Evolutionary conservation across 2,113 vertebrate species (phyloP).

Genomic region (Chelonoidis abingdonii): DNA sequence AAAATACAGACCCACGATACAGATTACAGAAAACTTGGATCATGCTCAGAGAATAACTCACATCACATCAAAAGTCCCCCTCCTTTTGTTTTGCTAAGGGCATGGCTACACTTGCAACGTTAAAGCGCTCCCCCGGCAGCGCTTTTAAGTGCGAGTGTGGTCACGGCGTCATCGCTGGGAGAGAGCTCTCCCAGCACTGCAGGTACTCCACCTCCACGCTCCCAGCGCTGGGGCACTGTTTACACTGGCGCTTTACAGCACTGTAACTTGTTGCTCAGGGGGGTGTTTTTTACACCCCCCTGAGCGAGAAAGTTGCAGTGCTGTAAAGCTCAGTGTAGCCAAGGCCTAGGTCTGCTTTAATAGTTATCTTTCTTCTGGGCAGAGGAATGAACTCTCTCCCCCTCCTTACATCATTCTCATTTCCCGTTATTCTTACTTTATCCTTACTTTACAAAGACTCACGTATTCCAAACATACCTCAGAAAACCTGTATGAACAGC

Average conservation of each 20-base stretch:
- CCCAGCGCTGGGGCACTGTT: too few relatives aligned
- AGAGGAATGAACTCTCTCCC: background rate
- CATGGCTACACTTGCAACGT: too few relatives aligned
- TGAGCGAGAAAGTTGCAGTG: too few relatives aligned
- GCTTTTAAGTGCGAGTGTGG: too few relatives aligned
- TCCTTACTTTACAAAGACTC: background rate
- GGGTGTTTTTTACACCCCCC: too few relatives aligned
- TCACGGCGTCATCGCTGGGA: too few relatives aligned
- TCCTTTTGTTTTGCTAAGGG: background rate
- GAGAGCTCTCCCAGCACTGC: too few relatives aligned
- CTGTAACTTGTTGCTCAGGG: too few relatives aligned
- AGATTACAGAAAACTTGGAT: background rate
- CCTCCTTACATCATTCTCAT: background rate
- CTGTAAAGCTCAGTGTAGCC: too few relatives aligned
- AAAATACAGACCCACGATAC: background rate
- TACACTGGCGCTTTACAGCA: too few relatives aligned
- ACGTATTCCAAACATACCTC: fast-evolving
- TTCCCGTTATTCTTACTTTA: background rate
- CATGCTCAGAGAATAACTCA: background rate
- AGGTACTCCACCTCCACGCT: too few relatives aligned
- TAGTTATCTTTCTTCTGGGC: background rate
- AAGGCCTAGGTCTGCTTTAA: background rate
- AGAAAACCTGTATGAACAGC: background rate
- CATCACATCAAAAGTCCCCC: background rate
- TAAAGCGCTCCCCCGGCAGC: too few relatives aligned